Conservation (phyloP, 2,797 vertebrate species). For the Triplophysa bombifrons region DNA sequence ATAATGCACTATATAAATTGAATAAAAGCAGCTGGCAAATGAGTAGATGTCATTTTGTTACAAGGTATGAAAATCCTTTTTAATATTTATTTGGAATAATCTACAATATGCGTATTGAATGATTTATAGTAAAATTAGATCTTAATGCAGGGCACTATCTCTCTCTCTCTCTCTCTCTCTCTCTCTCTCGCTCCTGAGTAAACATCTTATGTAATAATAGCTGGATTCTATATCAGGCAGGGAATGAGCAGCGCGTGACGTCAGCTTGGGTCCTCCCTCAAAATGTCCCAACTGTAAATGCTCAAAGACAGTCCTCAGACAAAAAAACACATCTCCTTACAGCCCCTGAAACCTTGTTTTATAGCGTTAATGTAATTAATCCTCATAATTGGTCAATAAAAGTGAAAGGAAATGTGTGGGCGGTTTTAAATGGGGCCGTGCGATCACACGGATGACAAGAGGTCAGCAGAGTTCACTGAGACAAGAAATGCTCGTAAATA, state of each 20-base stretch:
- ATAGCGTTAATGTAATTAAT: neutral
- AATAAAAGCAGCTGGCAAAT: too few relatives aligned
- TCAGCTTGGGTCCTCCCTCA: neutral
- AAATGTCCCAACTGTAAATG: neutral
- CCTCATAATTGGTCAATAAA: neutral
- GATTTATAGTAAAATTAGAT: neutral
- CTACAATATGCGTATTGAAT: neutral
- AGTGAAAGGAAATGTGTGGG: neutral
- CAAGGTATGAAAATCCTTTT: neutral
- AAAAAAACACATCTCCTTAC: neutral
- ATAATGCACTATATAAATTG: too few relatives aligned
- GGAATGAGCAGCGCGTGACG: neutral
- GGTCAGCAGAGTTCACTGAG: conserved; percentile 25
- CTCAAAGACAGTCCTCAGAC: neutral
- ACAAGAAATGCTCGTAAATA: conserved; percentile 13
- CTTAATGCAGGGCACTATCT: neutral
- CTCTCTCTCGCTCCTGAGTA: conserved; percentile 4
- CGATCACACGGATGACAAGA: neutral
- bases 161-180: neutral
- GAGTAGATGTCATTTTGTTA: too few relatives aligned
- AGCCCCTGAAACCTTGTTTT: neutral
- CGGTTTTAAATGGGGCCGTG: neutral
- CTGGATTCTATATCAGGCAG: neutral
- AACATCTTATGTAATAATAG: conserved; percentile 46
- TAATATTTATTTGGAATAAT: neutral